Evolutionary conservation across 1,140 invertebrate genomes (phyloP), one percentile per base, ranked within the genome.

Genomic region (Venustaconcha ellipsiformis): DNA sequence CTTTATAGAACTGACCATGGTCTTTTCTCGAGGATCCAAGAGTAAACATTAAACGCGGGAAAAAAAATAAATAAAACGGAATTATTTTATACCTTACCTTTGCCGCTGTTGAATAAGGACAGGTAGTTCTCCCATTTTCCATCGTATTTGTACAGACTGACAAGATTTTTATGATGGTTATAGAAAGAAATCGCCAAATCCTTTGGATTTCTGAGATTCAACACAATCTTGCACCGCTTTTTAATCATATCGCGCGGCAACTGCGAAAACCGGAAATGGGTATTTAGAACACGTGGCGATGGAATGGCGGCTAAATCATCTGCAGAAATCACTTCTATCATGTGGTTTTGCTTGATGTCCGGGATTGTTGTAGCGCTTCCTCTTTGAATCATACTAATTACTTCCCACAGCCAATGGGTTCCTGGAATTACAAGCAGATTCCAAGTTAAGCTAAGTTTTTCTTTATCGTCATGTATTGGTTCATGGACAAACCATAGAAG

Each of bases 181-280:
- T 82, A 84, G 30, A 80, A 83, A 18, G 83, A 85, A 15, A 86
- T 83, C 1, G 80, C 76, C 23, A 83, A 75, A 57, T 86, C 83
- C 72, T 84, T 84, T 1, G 82, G 82, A 62, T 86, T 85, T 4
- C 85, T 67, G 17, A 83, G 57, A 14, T 84, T 72, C 67, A 82
- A 81, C 1, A 86, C 56, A 14, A 81, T 80, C 60, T 86, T 86
- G 59, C 75, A 69, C 14, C 62, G 57, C 57, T 80, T 79, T 18
- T 75, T 67, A 57, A 81, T 67, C 20, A 83, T 70, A 5, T 78
- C 67, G 56, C 64, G 65, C 2, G 84, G 84, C 37, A 86, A 68
- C 8, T 81, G 73, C 57, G 72, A 18, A 74, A 82, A 82, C 14
- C 70, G 30, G 23, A 82, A 48, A 66, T 86, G 84, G 1, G 84